phyloP scores from a whole-genome alignment of 2,888 invertebrate genomes.

The Amaurobius ferox region DNA sequence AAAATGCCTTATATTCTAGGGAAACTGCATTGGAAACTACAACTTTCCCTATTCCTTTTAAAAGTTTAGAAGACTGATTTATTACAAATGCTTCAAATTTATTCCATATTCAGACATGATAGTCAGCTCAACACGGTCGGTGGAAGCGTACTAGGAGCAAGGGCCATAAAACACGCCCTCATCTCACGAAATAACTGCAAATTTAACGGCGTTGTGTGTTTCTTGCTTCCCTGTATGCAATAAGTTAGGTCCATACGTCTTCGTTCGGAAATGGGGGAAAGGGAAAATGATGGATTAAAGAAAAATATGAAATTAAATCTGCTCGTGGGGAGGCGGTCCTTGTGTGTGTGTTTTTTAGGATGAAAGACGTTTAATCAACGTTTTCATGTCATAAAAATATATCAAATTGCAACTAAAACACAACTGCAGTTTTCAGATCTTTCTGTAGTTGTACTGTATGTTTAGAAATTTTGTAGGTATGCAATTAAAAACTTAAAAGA shows the following conservation, averaged over 20 bases:
- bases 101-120: neutral
- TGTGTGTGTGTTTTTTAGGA: no score
- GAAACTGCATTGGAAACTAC: no score
- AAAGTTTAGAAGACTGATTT: no score
- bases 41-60: no score
- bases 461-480: no score
- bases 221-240: neutral
- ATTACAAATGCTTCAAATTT: neutral
- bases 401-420: no score
- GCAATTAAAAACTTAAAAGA: no score
- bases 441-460: no score
- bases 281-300: neutral
- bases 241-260: neutral
- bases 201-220: slow-evolving; percentile 11
- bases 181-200: neutral
- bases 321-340: neutral
- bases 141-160: neutral
- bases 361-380: no score
- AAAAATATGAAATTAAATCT: neutral
- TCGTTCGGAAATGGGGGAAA: neutral
- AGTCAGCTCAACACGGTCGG: neutral
- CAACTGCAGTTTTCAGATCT: no score
- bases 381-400: no score
- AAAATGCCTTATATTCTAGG: no score
- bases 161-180: neutral